Evolutionary conservation across 2,113 vertebrate genomes (phyloP).

Genomic region (Melanerpes formicivorus): DNA sequence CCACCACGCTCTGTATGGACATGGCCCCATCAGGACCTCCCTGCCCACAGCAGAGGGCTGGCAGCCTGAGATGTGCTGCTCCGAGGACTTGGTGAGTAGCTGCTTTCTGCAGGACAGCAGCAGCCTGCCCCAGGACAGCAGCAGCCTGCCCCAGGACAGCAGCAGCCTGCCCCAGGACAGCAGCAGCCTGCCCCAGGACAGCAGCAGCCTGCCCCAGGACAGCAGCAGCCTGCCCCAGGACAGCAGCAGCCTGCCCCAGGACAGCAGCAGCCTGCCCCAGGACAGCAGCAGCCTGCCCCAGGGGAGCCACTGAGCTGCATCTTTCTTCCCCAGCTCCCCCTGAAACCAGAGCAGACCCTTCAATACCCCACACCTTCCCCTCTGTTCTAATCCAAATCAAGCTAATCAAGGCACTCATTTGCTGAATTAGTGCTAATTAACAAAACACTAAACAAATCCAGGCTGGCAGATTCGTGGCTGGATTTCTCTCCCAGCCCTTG

Average conservation of each 20-base stretch:
- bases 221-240: background rate
- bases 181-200: background rate
- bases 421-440: background rate
- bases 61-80: background rate
- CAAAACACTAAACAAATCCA: background rate
- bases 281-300: background rate
- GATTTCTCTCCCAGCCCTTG: background rate
- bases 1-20: fast-evolving
- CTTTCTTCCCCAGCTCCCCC: background rate
- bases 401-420: background rate
- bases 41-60: background rate
- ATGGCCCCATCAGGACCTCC: fast-evolving
- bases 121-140: background rate
- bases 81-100: background rate
- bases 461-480: background rate
- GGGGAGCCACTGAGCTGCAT: background rate
- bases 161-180: background rate
- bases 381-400: background rate
- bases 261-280: background rate
- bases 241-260: background rate
- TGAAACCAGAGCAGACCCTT: background rate
- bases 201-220: background rate
- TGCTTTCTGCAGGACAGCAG: background rate
- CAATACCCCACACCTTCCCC: background rate
- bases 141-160: too few species aligned